These are phyloP conservation scores for Agrypnus murinus DNA, from an alignment of 2,888 invertebrate genomes.

Conservation along the genomic window DNA sequence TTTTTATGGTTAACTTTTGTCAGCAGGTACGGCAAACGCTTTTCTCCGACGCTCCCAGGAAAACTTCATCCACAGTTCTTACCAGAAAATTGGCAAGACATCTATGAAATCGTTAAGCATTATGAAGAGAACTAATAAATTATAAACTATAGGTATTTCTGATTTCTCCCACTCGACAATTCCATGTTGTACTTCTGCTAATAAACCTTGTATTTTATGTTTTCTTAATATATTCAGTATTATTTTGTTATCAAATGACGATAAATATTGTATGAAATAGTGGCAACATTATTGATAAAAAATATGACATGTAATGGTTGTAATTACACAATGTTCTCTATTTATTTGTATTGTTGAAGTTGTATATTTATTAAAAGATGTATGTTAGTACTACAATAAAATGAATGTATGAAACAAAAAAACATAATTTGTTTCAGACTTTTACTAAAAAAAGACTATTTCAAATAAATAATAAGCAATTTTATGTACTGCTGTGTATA, in stretches of 20 bases:
- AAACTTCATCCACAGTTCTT: slow-evolving; percentile 40
- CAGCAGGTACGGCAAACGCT: slow-evolving; percentile 55
- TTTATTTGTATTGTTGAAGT: slow-evolving; percentile 38
- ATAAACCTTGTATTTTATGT: not conserved
- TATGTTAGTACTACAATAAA: slow-evolving; percentile 43
- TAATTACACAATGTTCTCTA: slow-evolving; percentile 35
- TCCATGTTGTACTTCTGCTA: not conserved
- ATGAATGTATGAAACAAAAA: slow-evolving; percentile 20
- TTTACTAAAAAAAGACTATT: too few species aligned
- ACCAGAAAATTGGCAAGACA: slow-evolving; percentile 44
- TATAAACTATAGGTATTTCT: slow-evolving; percentile 22
- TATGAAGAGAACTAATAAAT: slow-evolving; percentile 47
- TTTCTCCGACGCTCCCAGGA: slow-evolving; percentile 30
- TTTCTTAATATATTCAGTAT: slow-evolving; percentile 38
- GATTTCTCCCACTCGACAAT: slow-evolving; percentile 35
- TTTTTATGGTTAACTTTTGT: slow-evolving; percentile 35
- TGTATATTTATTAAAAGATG: slow-evolving; percentile 41
- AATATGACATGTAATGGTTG: slow-evolving; percentile 4
- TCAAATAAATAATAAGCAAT: too few species aligned
- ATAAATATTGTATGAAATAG: slow-evolving; percentile 17
- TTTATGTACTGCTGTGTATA: too few species aligned
- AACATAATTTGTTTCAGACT: not conserved
- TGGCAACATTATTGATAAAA: not conserved
- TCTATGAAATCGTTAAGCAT: slow-evolving; percentile 46
- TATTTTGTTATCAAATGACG: slow-evolving; percentile 22